These are phyloP conservation scores for Seriola dumerili DNA, from an alignment of 2,113 vertebrate genomes.

Conservation along the genomic window DNA sequence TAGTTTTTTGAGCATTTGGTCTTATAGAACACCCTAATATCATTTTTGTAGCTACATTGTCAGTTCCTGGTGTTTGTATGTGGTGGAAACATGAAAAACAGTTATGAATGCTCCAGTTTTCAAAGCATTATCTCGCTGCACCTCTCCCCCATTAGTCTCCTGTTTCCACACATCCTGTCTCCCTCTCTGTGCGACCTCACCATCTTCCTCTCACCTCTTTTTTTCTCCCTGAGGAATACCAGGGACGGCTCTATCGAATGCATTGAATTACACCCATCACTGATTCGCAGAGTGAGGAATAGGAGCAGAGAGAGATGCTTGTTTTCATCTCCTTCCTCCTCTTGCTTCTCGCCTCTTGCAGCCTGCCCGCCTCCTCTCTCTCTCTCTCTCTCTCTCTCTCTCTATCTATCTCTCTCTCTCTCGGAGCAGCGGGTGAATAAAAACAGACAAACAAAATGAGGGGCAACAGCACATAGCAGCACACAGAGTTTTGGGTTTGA, in stretches of 20 bases:
- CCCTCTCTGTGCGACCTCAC: slow-evolving; percentile 27
- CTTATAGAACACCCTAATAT: background rate
- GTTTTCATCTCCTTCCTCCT: slow-evolving; percentile 55
- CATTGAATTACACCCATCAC: slow-evolving; percentile 77
- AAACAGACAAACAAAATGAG: slow-evolving; percentile 72
- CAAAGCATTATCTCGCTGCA: slow-evolving; percentile 7
- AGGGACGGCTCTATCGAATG: slow-evolving; percentile 58
- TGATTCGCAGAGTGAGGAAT: slow-evolving; percentile 59
- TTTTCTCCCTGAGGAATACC: slow-evolving; percentile 60
- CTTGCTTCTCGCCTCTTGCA: slow-evolving; percentile 29
- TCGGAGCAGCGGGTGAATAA: slow-evolving; percentile 59
- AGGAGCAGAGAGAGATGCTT: slow-evolving; percentile 51
- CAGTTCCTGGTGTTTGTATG: background rate
- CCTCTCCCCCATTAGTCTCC: slow-evolving; percentile 31
- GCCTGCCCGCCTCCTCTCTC: slow-evolving; percentile 22
- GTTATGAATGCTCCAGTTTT: slow-evolving; percentile 15
- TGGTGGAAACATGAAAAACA: slow-evolving; percentile 1
- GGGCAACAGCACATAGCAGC: slow-evolving; percentile 50
- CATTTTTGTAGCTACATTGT: background rate
- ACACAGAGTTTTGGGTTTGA: slow-evolving; percentile 51
- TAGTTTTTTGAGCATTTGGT: background rate
- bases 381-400: no score
- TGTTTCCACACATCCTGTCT: slow-evolving; percentile 36
- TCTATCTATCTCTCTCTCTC: no score
- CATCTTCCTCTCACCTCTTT: slow-evolving; percentile 56